phyloP scores from a whole-genome alignment of 2,113 vertebrate genomes.

The Corydoras maculifer region DNA sequence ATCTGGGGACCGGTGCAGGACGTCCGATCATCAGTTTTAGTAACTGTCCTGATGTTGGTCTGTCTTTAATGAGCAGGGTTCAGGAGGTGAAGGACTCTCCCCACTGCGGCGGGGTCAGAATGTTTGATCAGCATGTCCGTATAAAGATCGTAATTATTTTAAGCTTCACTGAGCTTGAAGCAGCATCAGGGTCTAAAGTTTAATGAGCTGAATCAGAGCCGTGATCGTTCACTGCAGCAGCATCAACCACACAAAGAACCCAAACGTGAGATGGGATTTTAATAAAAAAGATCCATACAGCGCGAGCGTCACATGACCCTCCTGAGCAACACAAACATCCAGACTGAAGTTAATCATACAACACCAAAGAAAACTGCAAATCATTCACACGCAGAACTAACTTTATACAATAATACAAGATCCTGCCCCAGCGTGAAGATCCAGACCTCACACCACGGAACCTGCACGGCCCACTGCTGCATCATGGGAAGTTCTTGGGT shows the following conservation, averaged over 20 bases:
- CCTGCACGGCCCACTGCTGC: background rate
- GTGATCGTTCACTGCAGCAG: too few species aligned
- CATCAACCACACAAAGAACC: background rate
- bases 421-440: background rate
- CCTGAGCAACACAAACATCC: background rate
- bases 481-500: background rate
- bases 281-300: constrained; percentile 13
- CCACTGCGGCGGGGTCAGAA: too few species aligned
- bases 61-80: too few species aligned
- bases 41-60: too few species aligned
- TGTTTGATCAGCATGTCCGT: too few species aligned
- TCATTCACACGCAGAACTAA: background rate
- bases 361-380: background rate
- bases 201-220: too few species aligned
- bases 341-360: background rate
- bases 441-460: background rate
- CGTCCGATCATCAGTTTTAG: too few species aligned
- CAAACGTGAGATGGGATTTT: background rate
- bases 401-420: constrained; percentile 11
- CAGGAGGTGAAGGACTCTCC: too few species aligned
- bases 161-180: too few species aligned
- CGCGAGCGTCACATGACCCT: constrained; percentile 8
- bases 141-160: too few species aligned
- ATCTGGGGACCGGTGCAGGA: too few species aligned
- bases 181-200: too few species aligned